Conservation (phyloP, 2,888 invertebrate genomes). For the Gastrophysa polygoni region DNA sequence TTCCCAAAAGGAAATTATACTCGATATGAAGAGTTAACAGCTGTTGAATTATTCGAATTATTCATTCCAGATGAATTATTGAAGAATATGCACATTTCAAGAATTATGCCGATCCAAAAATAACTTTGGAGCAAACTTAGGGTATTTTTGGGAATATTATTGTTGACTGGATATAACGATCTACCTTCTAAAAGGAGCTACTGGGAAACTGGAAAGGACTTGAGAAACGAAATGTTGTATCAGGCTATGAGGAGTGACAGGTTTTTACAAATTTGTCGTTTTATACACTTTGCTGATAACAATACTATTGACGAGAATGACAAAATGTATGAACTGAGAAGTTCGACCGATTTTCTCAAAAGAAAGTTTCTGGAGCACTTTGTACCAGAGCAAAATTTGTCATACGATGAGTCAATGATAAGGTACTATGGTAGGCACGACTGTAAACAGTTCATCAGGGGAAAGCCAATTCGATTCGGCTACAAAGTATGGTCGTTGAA, state of each 20-base stretch:
- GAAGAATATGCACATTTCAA: not conserved
- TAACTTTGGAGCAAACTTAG: not conserved
- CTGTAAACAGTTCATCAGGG: slow-evolving; percentile 41
- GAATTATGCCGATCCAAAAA: not conserved
- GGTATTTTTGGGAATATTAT: not conserved
- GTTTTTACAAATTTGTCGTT: too few relatives aligned
- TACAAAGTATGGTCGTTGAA: slow-evolving; percentile 41
- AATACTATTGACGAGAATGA: too few relatives aligned
- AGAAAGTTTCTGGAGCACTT: slow-evolving; percentile 26
- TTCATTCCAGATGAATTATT: too few relatives aligned
- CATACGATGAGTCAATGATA: slow-evolving; percentile 39
- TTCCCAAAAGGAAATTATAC: too few relatives aligned
- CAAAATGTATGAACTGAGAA: slow-evolving; percentile 31
- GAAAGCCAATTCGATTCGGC: slow-evolving; percentile 42
- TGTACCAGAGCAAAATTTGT: slow-evolving; percentile 26
- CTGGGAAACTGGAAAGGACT: not conserved
- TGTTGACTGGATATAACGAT: not conserved
- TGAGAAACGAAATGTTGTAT: too few relatives aligned
- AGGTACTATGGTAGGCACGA: slow-evolving; percentile 37
- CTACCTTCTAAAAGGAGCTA: not conserved
- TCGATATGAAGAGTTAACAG: too few relatives aligned
- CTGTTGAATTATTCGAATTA: too few relatives aligned
- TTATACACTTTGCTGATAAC: too few relatives aligned
- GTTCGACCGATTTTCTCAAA: slow-evolving; percentile 29
- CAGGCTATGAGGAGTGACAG: too few relatives aligned